phyloP scores from a whole-genome alignment of 2,797 vertebrate species.

The Sebastes paucispinis region DNA sequence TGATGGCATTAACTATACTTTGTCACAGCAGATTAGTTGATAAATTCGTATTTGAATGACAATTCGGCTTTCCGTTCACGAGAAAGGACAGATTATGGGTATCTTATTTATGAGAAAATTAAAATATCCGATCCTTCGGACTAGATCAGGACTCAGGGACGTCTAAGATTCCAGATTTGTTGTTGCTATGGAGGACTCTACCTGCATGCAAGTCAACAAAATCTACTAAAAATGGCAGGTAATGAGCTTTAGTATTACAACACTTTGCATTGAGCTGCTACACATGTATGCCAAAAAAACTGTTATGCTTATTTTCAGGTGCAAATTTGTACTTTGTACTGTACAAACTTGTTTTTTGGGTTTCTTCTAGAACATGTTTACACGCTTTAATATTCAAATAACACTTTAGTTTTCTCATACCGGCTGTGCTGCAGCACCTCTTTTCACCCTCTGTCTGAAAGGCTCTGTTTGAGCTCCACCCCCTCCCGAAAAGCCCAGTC shows the following conservation, averaged over 20 bases:
- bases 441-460: no score
- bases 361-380: no score
- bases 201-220: not conserved
- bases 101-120: not conserved
- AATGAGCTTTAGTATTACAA: not conserved
- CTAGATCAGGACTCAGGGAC: not conserved
- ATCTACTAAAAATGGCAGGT: not conserved
- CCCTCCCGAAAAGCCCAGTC: no score
- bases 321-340: no score
- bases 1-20: not conserved
- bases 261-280: not conserved
- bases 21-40: not conserved
- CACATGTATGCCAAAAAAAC: not conserved
- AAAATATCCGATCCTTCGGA: not conserved
- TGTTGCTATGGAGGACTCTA: not conserved
- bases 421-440: no score
- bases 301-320: no score
- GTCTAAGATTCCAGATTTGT: not conserved
- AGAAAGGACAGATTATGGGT: not conserved
- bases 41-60: not conserved
- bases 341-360: no score
- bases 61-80: not conserved
- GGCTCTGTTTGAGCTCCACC: accelerated
- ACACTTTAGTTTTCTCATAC: no score
- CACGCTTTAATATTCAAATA: no score